Conservation (phyloP, 92 coral and sea anemone species). For the Parazoanthus atlanticus region DNA sequence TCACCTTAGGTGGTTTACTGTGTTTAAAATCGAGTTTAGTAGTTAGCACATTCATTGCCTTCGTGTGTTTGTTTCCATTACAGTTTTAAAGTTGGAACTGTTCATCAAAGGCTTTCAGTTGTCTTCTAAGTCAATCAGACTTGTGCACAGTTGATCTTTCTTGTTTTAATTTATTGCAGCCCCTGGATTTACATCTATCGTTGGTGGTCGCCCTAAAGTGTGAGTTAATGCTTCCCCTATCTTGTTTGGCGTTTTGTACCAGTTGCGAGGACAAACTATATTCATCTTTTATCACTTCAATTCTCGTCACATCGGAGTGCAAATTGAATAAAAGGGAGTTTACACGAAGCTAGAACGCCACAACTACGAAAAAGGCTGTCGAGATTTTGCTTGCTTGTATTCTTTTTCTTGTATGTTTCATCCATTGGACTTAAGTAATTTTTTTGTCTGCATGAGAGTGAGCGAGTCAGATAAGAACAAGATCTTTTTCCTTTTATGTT, state of each 20-base stretch:
- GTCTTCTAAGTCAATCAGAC: neutral
- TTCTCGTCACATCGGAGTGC: neutral
- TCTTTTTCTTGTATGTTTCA: neutral
- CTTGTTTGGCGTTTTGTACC: neutral
- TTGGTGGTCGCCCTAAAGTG: conserved; percentile 98
- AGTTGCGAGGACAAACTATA: neutral
- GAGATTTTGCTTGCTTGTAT: neutral
- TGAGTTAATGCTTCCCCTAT: conserved; percentile 35
- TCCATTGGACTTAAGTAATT: too few species aligned
- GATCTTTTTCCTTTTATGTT: too few species aligned
- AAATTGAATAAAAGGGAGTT: neutral
- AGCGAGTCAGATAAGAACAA: neutral
- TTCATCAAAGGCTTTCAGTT: too few species aligned
- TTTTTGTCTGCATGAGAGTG: neutral
- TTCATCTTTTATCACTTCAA: too few species aligned
- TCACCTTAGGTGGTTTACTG: too few species aligned
- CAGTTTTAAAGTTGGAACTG: too few species aligned
- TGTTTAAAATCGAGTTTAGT: too few species aligned
- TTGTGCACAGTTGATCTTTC: neutral
- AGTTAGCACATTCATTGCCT: too few species aligned
- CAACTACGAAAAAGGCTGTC: neutral
- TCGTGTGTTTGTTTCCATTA: too few species aligned
- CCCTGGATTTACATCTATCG: conserved; percentile 94
- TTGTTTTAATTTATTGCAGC: conserved; percentile 58
- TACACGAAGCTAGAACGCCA: neutral